A percentile compares a stretch with the other conserved stretches of the same genome.
phyloP scores from a whole-genome alignment of 2,888 invertebrate species.

The Lycophotia porphyrea region DNA sequence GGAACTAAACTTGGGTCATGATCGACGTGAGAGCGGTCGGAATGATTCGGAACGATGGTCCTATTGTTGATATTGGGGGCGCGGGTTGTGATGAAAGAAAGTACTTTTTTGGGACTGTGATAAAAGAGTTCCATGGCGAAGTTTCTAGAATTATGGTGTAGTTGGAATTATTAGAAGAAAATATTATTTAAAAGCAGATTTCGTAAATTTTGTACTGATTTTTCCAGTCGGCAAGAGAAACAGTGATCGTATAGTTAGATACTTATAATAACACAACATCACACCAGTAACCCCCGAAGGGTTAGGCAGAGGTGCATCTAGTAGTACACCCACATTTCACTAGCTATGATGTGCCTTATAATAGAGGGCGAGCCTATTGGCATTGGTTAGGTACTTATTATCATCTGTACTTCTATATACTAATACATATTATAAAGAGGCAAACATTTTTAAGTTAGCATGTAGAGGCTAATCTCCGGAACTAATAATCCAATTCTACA shows the following conservation, averaged over 20 bases:
- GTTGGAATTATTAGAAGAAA: background rate
- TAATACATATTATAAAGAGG: no score
- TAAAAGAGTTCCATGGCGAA: background rate
- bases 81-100: slow-evolving; percentile 39
- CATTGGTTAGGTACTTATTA: background rate
- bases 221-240: background rate
- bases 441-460: no score
- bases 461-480: no score
- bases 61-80: slow-evolving; percentile 47
- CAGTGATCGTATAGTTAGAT: background rate
- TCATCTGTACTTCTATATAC: no score
- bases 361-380: background rate
- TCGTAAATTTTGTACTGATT: background rate
- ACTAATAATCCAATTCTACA: no score
- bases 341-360: background rate
- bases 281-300: no score
- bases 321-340: background rate
- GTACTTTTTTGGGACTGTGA: slow-evolving; percentile 5
- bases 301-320: background rate
- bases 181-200: background rate
- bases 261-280: background rate
- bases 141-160: background rate
- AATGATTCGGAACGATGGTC: slow-evolving; percentile 42
- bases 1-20: slow-evolving; percentile 61
- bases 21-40: slow-evolving; percentile 51